Base-by-base conservation (phyloP, 2,888 invertebrate species). In the Subacronicta megacephala region DNA sequence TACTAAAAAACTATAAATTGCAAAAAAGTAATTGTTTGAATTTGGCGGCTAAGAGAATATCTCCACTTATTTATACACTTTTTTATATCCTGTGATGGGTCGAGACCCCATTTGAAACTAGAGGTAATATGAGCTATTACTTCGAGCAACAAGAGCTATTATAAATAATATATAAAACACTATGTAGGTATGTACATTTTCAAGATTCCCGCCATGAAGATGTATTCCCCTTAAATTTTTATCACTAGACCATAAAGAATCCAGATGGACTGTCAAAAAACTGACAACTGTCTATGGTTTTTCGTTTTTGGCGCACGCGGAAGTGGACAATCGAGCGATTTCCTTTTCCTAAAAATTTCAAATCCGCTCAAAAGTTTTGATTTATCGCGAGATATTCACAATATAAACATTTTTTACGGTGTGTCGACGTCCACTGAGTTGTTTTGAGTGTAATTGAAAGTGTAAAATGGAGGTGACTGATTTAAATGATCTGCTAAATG, bases 261-360 rank as follows among this genome's bases (percentile, higher is more conserved):
- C 35, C 23, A 6, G 7, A 35, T 6, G 17, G 7, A 51, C 37
- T 42, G 67, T 53, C 73, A 62, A 54, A 53, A 52, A 46, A 43
- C 26, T 40, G 63, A 64, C 54, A 69, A 56, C 29, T 77, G 77
- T 82, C 77, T 82, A 83, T 86, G 78, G 78, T 55, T 73, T 78
- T 70, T 78, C 75, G 77, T 78, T 82, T 81, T 81, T 80, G 75
- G 84, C 88, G 92, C 92, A 93, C 91, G 90, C 93, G 93, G 93
- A 93, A 92, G 92, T 90, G 85, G 81, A 80, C 83, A 87, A 47
- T 67, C 54, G 49, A 72, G 72, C 84, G 85, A 86, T 92, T 90
- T 91, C 90, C 90, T 90, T 87, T 89, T 87, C 88, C 88, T 89
- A 79, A 82, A 79, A 75, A 78, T 87, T 89, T 87, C 83, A 88